Evolutionary conservation across 2,888 invertebrate genomes (phyloP).

Genomic region (Cantharis rufa): DNA sequence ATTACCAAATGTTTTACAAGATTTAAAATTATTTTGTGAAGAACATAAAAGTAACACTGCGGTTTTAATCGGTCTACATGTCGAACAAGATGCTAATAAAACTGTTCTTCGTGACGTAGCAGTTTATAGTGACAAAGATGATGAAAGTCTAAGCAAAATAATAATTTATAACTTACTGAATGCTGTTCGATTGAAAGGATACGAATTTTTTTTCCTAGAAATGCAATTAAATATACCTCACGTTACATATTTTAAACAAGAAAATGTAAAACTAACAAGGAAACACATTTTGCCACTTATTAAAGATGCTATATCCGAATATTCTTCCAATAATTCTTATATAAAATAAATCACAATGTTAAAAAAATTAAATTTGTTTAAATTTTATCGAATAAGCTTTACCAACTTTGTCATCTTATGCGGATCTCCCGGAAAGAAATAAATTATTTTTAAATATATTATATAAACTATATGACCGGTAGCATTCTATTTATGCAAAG

Average conservation of each 20-base stretch:
- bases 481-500: no score
- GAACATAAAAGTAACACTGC: conserved; percentile 55
- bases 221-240: conserved; percentile 51
- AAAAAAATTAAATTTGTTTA: neutral
- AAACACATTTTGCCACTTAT: conserved; percentile 72
- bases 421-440: no score
- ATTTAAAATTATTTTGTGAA: conserved; percentile 59
- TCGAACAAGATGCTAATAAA: conserved; percentile 47
- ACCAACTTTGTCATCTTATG: no score
- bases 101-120: conserved; percentile 64
- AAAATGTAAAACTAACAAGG: conserved; percentile 65
- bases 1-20: conserved; percentile 55
- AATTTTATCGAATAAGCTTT: neutral
- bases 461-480: no score
- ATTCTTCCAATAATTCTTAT: neutral
- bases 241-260: conserved; percentile 61
- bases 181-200: conserved; percentile 39
- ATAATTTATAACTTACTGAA: conserved; percentile 48
- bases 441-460: no score
- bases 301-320: conserved; percentile 50
- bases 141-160: conserved; percentile 48
- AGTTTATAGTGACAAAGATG: conserved; percentile 52
- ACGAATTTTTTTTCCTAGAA: conserved; percentile 53
- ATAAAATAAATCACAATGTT: neutral
- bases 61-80: conserved; percentile 67